These are phyloP conservation scores for Gerris lacustris DNA, from an alignment of 2,888 invertebrate species.

Conservation along the genomic window DNA sequence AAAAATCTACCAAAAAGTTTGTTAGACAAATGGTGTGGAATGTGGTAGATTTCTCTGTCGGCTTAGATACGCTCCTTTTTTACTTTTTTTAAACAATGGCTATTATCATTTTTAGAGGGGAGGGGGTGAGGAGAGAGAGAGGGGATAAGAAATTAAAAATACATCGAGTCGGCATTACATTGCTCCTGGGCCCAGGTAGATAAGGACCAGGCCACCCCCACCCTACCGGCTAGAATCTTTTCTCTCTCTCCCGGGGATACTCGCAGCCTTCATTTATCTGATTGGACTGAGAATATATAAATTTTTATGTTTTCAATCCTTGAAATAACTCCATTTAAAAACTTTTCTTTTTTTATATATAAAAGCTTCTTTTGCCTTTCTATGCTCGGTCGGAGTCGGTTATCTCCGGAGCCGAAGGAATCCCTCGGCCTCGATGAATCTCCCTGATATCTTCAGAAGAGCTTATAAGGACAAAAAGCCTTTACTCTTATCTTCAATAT, in stretches of 20 bases:
- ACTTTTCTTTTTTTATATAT: too few relatives aligned
- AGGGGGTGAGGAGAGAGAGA: neutral
- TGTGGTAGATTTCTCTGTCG: slow-evolving; percentile 23
- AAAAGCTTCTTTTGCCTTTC: too few relatives aligned
- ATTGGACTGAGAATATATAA: slow-evolving; percentile 1
- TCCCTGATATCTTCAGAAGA: too few relatives aligned
- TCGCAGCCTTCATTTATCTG: slow-evolving; percentile 4
- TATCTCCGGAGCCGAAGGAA: too few relatives aligned
- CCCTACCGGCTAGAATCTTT: neutral
- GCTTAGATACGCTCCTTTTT: slow-evolving; percentile 6
- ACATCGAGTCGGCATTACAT: slow-evolving; percentile 27
- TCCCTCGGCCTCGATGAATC: too few relatives aligned
- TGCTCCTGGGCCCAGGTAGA: slow-evolving; percentile 3
- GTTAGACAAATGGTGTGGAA: slow-evolving; percentile 30
- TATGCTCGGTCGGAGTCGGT: too few relatives aligned
- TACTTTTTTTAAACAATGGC: slow-evolving; percentile 19
- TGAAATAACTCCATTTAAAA: neutral
- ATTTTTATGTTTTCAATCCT: slow-evolving; percentile 3
- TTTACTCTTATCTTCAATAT: too few relatives aligned
- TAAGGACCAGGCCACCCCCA: neutral
- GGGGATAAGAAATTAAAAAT: slow-evolving; percentile 29
- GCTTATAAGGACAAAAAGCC: too few relatives aligned
- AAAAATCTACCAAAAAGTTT: slow-evolving; percentile 21
- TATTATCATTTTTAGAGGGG: slow-evolving; percentile 9
- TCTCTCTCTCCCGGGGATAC: neutral